phyloP scores from a whole-genome alignment of 2,888 invertebrate genomes.

The Orchestes rusci region DNA sequence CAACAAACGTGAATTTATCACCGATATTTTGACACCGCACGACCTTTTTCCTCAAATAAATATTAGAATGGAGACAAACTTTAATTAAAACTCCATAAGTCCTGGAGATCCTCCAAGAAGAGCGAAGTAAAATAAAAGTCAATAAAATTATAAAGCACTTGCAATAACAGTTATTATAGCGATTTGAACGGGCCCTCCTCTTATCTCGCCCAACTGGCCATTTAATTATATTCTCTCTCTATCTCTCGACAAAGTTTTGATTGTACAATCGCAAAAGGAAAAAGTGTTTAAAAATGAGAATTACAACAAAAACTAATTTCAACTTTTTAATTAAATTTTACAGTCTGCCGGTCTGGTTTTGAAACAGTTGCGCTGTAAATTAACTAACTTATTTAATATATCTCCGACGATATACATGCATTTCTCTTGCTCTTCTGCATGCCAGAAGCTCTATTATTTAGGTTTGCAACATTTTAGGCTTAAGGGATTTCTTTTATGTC shows the following conservation, averaged over 20 bases:
- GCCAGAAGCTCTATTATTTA: too few relatives aligned
- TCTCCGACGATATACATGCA: constrained; percentile 21
- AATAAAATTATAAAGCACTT: constrained; percentile 30
- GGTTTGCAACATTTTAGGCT: constrained; percentile 31
- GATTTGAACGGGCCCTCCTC: constrained; percentile 25
- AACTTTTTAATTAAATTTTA: constrained; percentile 46
- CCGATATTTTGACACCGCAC: too few relatives aligned
- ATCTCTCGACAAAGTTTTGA: constrained; percentile 35
- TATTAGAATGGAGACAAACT: too few relatives aligned
- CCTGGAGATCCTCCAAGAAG: neutral
- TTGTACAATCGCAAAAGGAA: constrained; percentile 32
- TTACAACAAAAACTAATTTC: constrained; percentile 46
- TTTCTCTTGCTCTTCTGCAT: neutral
- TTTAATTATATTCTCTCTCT: constrained; percentile 39
- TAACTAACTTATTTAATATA: constrained; percentile 40
- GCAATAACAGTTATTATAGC: constrained; percentile 31
- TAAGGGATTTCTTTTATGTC: too few relatives aligned
- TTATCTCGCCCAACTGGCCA: constrained; percentile 31
- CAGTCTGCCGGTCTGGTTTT: constrained; percentile 30
- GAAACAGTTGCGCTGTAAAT: constrained; percentile 38
- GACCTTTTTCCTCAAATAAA: too few relatives aligned
- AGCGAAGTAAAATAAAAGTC: constrained; percentile 11
- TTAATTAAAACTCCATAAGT: neutral
- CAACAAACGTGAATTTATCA: too few relatives aligned
- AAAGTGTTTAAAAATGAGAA: constrained; percentile 42